These are phyloP conservation scores for Drosophila simulans DNA, from an alignment of 1,140 invertebrate genomes.

Conservation along the genomic window DNA sequence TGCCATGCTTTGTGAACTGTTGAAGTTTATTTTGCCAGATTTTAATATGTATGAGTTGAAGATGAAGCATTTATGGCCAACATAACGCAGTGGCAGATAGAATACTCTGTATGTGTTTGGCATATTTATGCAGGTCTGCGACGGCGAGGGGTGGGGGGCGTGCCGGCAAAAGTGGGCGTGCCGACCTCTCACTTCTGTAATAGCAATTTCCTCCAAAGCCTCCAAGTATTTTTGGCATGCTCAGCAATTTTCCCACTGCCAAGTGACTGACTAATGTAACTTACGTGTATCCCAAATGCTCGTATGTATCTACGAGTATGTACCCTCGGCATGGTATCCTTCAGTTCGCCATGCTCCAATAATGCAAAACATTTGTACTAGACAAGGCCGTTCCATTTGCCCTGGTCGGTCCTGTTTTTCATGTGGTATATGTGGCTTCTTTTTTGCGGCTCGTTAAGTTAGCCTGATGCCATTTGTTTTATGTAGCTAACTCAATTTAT, in stretches of 20 bases:
- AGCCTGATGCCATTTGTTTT: slow-evolving; percentile 70
- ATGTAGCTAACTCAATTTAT: slow-evolving; percentile 73
- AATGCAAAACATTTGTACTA: slow-evolving; percentile 78
- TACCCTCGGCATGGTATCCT: slow-evolving; percentile 10
- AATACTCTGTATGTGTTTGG: slow-evolving; percentile 57
- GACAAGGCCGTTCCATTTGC: slow-evolving; percentile 54
- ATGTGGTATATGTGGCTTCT: slow-evolving; percentile 41
- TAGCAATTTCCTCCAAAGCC: slow-evolving; percentile 49
- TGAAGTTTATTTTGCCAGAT: slow-evolving; percentile 80
- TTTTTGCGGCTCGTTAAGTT: slow-evolving; percentile 74
- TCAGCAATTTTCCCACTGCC: slow-evolving; percentile 64
- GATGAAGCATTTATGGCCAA: slow-evolving; percentile 73
- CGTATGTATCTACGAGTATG: not conserved
- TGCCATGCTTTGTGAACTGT: slow-evolving; percentile 65
- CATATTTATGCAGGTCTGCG: slow-evolving; percentile 66
- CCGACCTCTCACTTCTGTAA: slow-evolving; percentile 44
- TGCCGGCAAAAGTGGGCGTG: slow-evolving; percentile 3
- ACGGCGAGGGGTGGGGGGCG: not conserved
- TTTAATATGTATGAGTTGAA: slow-evolving; percentile 81
- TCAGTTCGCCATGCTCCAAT: slow-evolving; percentile 48
- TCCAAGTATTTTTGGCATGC: slow-evolving; percentile 53
- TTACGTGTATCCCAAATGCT: slow-evolving; percentile 60
- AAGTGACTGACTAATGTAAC: slow-evolving; percentile 76
- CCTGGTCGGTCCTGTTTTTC: slow-evolving; percentile 11
- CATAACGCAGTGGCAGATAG: slow-evolving; percentile 56